Percentiles rank a stretch among this genome's conserved stretches.
Conservation (phyloP, 2,888 invertebrate genomes). For the Cyclophora albipunctata region DNA sequence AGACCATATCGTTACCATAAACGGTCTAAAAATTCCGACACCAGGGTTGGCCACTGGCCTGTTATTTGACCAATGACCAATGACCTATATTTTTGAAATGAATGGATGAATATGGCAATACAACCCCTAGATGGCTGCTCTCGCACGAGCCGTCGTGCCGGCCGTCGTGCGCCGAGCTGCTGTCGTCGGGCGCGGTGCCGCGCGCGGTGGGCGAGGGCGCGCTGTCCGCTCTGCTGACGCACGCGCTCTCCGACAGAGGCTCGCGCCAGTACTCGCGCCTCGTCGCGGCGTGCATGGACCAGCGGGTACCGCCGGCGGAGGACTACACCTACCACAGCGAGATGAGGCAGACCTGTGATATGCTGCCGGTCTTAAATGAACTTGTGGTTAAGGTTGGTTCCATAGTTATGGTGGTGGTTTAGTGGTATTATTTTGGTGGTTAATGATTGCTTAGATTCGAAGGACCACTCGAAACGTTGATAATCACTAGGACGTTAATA, state of each 20-base stretch:
- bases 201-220: slow-evolving; percentile 92
- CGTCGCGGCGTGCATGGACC: slow-evolving; percentile 51
- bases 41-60: too few species aligned
- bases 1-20: too few species aligned
- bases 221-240: slow-evolving; percentile 86
- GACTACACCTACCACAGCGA: slow-evolving; percentile 86
- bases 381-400: slow-evolving; percentile 39
- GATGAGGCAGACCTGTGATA: slow-evolving; percentile 31
- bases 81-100: background rate
- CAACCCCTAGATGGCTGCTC: slow-evolving; percentile 77
- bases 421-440: background rate
- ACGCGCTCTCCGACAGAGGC: slow-evolving; percentile 85
- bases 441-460: background rate
- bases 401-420: background rate
- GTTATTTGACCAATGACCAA: background rate
- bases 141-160: slow-evolving; percentile 88
- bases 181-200: slow-evolving; percentile 88
- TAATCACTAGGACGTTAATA: too few species aligned
- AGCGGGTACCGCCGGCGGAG: slow-evolving; percentile 77
- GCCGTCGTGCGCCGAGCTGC: slow-evolving; percentile 89
- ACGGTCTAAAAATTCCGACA: too few species aligned
- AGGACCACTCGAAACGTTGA: too few species aligned
- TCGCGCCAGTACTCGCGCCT: slow-evolving; percentile 46
- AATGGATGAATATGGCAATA: too few species aligned
- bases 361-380: slow-evolving; percentile 37